Percentiles rank a stretch among this genome's conserved stretches.
These are phyloP conservation scores for Lagria hirta DNA, from an alignment of 2,888 invertebrate genomes.

Conservation along the genomic window DNA sequence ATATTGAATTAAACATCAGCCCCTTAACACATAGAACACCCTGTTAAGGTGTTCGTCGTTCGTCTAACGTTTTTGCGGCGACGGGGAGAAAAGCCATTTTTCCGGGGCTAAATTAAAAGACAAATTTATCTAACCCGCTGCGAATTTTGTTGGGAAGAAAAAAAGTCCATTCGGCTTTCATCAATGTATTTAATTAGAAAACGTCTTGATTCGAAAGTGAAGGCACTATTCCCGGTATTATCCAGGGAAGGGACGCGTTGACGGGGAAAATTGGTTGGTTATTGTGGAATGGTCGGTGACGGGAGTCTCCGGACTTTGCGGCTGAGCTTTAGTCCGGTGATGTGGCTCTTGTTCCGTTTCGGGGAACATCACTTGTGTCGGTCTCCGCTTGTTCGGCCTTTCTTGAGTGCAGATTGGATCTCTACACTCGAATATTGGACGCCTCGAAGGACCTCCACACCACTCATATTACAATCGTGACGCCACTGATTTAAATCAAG, in stretches of 20 bases:
- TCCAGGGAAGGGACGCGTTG: constrained; percentile 24
- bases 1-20: constrained; percentile 47
- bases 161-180: too few relatives aligned
- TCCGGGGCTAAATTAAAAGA: too few relatives aligned
- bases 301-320: constrained; percentile 24
- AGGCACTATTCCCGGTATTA: too few relatives aligned
- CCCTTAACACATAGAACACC: constrained; percentile 39
- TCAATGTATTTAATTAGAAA: too few relatives aligned
- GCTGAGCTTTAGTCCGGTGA: constrained; percentile 24
- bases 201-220: too few relatives aligned
- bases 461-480: constrained; percentile 25
- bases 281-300: constrained; percentile 26
- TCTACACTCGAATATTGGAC: constrained; percentile 29
- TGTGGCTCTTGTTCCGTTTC: constrained; percentile 25
- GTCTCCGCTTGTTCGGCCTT: too few relatives aligned
- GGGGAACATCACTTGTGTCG: constrained; percentile 25
- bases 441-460: constrained; percentile 18
- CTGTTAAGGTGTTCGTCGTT: too few relatives aligned
- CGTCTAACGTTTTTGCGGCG: constrained; percentile 10
- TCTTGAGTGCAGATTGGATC: constrained; percentile 32
- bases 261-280: constrained; percentile 35
- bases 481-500: constrained; percentile 38
- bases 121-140: too few relatives aligned
- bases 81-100: too few relatives aligned
- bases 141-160: too few relatives aligned